Percentiles rank a stretch among this genome's conserved stretches.
Conservation (phyloP, 2,113 vertebrate genomes). For the Saimiri boliviensis region DNA sequence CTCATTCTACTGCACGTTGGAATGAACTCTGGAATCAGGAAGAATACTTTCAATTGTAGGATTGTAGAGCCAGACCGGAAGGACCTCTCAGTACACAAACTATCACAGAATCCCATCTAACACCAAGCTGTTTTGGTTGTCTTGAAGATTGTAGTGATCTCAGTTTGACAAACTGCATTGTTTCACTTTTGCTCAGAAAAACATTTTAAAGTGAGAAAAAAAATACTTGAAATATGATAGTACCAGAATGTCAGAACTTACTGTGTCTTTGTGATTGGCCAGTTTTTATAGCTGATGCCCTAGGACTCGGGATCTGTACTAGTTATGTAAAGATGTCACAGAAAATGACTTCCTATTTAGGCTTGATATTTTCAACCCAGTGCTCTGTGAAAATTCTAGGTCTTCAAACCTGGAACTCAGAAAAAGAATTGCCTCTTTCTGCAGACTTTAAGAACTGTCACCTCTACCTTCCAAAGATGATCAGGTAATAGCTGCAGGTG, state of each 20-base stretch:
- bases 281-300: not conserved
- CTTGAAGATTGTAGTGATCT: not conserved
- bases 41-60: not conserved
- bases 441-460: not conserved
- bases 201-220: slow-evolving; percentile 15
- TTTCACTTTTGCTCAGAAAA: slow-evolving; percentile 41
- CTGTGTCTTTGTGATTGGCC: not conserved
- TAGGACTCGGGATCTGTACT: not conserved
- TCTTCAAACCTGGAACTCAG: not conserved
- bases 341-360: not conserved
- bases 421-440: not conserved
- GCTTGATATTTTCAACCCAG: not conserved
- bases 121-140: not conserved
- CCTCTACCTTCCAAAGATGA: not conserved
- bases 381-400: not conserved
- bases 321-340: not conserved
- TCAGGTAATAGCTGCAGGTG: not conserved
- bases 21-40: not conserved
- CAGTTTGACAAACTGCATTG: not conserved
- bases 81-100: not conserved
- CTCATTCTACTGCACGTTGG: not conserved
- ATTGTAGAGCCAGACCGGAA: not conserved
- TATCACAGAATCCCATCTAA: not conserved
- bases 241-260: not conserved
- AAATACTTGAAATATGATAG: not conserved